Evolutionary conservation across 2,113 vertebrate genomes (phyloP).

Genomic region (Macaca nemestrina): DNA sequence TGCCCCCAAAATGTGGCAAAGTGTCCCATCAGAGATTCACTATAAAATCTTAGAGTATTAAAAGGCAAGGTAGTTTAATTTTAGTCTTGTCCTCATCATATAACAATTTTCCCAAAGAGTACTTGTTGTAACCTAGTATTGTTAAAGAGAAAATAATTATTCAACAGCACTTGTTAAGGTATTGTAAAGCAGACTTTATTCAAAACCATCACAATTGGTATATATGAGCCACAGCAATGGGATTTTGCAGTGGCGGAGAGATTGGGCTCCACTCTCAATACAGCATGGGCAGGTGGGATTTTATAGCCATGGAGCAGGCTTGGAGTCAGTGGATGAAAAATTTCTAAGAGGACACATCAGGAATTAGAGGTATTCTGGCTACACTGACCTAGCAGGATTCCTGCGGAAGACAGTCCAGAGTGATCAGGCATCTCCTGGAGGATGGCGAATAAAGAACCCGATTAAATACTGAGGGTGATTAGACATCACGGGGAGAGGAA

Average conservation of each 20-base stretch:
- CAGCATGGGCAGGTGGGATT: rapidly evolving
- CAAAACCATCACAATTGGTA: too few species aligned
- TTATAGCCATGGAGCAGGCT: background rate
- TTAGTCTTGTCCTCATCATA: background rate
- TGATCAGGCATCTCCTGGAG: rapidly evolving
- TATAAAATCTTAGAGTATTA: background rate
- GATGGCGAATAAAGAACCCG: rapidly evolving
- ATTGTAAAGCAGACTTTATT: background rate
- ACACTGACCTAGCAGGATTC: background rate
- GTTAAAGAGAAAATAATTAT: background rate
- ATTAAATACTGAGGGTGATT: background rate
- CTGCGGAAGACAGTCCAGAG: background rate
- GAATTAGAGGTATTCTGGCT: background rate
- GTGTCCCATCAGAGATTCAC: background rate
- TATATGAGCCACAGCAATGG: background rate
- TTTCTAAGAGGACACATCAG: background rate
- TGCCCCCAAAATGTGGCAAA: background rate
- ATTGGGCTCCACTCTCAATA: background rate
- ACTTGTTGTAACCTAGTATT: background rate
- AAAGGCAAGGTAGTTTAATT: background rate
- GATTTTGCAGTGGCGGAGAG: background rate
- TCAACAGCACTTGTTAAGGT: background rate
- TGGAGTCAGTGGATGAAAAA: background rate
- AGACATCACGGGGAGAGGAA: rapidly evolving
- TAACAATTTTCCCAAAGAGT: background rate